Conservation (phyloP, 2,888 invertebrate species). For the Kryphioiulus occultus region DNA sequence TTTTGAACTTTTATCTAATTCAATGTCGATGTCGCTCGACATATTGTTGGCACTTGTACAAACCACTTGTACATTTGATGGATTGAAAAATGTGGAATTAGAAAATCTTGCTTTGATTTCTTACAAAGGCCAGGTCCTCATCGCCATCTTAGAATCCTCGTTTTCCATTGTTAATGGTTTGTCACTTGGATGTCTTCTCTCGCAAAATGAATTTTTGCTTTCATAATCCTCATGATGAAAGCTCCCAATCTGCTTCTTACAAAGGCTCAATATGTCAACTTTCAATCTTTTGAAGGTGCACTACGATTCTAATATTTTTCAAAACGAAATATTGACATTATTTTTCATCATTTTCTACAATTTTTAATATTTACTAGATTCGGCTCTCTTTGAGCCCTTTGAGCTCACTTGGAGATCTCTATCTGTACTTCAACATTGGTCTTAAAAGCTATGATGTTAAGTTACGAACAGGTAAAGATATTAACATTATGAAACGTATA, state of each 20-base stretch:
- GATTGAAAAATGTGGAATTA: not conserved
- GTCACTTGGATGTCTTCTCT: not conserved
- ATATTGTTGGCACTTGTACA: not conserved
- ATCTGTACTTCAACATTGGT: no score
- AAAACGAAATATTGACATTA: not conserved
- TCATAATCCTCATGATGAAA: not conserved
- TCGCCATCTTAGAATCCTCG: not conserved
- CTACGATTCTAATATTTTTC: not conserved
- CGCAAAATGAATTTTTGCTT: not conserved
- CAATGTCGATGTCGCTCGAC: not conserved
- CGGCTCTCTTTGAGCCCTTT: not conserved
- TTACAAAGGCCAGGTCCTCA: not conserved
- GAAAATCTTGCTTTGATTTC: not conserved
- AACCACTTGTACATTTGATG: not conserved
- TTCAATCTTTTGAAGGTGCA: not conserved
- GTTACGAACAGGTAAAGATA: no score
- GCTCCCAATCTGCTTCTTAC: not conserved
- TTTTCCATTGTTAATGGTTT: not conserved
- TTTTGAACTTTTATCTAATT: conserved; percentile 16
- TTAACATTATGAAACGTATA: no score
- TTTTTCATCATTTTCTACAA: not conserved
- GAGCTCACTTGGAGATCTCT: no score
- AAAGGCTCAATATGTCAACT: not conserved
- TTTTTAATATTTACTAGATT: not conserved
- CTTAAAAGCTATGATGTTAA: no score